Evolutionary conservation across 2,797 vertebrate genomes (phyloP).

Genomic region (Peromyscus aztecus): DNA sequence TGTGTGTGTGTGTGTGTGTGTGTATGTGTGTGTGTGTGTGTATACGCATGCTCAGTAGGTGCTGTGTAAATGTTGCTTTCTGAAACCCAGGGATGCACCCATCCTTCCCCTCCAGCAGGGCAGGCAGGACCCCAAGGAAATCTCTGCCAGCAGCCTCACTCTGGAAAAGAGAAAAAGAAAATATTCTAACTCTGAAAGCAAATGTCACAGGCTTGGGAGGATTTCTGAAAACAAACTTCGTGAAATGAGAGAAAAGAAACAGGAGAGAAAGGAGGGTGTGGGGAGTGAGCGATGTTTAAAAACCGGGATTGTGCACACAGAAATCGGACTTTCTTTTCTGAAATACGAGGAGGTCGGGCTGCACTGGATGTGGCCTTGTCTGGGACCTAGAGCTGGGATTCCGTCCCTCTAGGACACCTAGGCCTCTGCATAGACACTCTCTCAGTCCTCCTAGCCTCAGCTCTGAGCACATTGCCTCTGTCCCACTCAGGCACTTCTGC

Average conservation of each 20-base stretch:
- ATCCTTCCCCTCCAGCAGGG: neutral
- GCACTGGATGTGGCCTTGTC: neutral
- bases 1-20: too few species aligned
- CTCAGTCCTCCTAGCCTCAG: fast-evolving
- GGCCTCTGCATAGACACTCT: neutral
- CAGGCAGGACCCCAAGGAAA: neutral
- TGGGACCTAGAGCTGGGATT: fast-evolving
- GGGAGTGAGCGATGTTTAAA: neutral
- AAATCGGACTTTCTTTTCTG: neutral
- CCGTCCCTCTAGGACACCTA: fast-evolving
- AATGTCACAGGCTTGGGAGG: slow-evolving; percentile 50
- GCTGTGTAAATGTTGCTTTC: neutral
- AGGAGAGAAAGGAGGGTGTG: neutral
- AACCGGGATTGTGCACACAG: neutral
- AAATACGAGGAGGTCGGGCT: neutral
- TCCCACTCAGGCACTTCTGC: too few species aligned
- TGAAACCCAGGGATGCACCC: neutral
- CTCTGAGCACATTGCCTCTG: neutral
- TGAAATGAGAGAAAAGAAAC: neutral
- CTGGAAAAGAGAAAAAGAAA: slow-evolving; percentile 44
- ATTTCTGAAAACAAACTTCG: slow-evolving; percentile 45
- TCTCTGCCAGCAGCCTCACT: neutral
- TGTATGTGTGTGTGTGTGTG: neutral
- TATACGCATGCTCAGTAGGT: neutral
- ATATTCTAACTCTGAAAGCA: slow-evolving; percentile 43